These are phyloP conservation scores for Shinisaurus crocodilurus DNA, from an alignment of 2,113 vertebrate genomes.

Conservation along the genomic window DNA sequence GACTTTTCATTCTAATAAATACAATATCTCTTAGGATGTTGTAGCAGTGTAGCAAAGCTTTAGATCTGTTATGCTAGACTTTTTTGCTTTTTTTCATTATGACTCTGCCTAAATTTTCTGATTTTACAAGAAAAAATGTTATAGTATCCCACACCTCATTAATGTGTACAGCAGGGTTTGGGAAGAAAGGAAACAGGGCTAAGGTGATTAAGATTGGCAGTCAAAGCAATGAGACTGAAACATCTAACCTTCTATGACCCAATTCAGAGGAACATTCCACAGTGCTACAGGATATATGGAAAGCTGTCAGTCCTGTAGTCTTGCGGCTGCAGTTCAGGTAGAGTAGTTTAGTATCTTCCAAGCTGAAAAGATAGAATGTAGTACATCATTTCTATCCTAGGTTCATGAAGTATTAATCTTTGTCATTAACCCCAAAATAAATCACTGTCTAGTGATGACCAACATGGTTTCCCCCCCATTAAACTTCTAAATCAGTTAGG, in stretches of 20 bases:
- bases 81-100: background rate
- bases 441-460: background rate
- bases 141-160: background rate
- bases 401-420: background rate
- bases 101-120: background rate
- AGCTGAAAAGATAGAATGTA: background rate
- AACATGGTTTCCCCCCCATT: background rate
- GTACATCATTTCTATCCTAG: background rate
- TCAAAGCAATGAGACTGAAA: background rate
- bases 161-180: background rate
- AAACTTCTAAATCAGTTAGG: background rate
- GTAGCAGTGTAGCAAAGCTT: background rate
- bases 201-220: background rate
- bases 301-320: background rate
- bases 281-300: background rate
- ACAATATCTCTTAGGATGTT: background rate
- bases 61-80: background rate
- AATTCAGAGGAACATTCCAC: background rate
- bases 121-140: background rate
- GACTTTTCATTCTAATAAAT: background rate
- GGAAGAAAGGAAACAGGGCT: background rate
- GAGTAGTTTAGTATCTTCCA: background rate
- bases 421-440: background rate
- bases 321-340: background rate
- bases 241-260: background rate